Percentiles rank a stretch among this genome's conserved stretches.
phyloP scores from a whole-genome alignment of 1,140 invertebrate genomes.

The Forficula auricularia region DNA sequence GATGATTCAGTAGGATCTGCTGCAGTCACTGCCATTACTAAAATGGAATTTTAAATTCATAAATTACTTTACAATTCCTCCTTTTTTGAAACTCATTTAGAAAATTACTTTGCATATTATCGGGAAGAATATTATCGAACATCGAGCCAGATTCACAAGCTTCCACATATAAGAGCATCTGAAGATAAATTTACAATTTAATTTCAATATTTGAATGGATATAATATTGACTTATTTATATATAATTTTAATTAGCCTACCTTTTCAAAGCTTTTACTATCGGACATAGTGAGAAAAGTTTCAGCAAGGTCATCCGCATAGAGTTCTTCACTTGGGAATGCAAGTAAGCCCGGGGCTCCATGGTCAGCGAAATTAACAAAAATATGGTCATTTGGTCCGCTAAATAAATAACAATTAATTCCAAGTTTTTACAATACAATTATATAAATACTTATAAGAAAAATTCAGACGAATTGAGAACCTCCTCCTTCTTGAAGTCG shows the following conservation, averaged over 20 bases:
- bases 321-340: conserved; percentile 30
- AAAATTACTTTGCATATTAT: conserved; percentile 34
- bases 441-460: too few relatives aligned
- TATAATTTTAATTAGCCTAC: conserved; percentile 17
- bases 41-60: conserved; percentile 11
- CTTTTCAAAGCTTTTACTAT: conserved; percentile 28
- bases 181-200: conserved; percentile 11
- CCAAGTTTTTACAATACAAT: too few relatives aligned
- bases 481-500: too few relatives aligned
- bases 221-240: conserved; percentile 4
- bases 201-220: background rate
- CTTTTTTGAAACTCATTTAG: too few relatives aligned
- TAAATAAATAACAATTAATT: conserved; percentile 19
- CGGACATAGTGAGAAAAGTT: conserved; percentile 30
- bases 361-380: conserved; percentile 51
- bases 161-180: conserved; percentile 46
- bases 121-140: conserved; percentile 38
- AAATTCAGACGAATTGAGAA: too few relatives aligned
- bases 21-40: conserved; percentile 47
- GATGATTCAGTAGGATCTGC: conserved; percentile 39
- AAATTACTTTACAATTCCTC: conserved; percentile 5
- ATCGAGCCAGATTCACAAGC: conserved; percentile 51
- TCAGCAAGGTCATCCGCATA: conserved; percentile 19
- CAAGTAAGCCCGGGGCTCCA: conserved; percentile 37
- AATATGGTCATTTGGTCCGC: conserved; percentile 37